These are phyloP conservation scores for Melanaphis sacchari DNA, from an alignment of 1,140 invertebrate genomes.

Conservation along the genomic window DNA sequence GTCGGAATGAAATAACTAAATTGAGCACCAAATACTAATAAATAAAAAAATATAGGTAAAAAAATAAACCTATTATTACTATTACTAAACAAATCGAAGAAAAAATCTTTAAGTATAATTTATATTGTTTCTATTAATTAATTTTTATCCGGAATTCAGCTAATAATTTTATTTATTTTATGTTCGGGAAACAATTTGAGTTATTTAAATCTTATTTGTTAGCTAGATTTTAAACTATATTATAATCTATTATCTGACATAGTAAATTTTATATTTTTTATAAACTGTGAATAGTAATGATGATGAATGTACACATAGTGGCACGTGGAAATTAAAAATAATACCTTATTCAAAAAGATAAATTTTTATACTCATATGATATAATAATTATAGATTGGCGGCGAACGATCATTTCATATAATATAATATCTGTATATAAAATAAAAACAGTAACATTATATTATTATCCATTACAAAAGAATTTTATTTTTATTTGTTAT, in stretches of 20 bases:
- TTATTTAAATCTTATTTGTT: neutral
- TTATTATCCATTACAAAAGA: too few species aligned
- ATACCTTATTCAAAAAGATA: neutral
- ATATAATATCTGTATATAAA: neutral
- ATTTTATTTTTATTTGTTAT: too few species aligned
- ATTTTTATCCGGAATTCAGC: neutral
- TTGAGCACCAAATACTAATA: neutral
- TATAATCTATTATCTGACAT: neutral
- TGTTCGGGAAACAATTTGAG: neutral
- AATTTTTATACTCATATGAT: neutral
- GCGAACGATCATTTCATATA: neutral
- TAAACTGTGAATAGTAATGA: neutral
- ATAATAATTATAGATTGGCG: neutral
- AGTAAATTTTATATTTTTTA: neutral
- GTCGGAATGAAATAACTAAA: neutral
- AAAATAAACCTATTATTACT: neutral
- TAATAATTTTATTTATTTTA: neutral
- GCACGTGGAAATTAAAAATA: neutral
- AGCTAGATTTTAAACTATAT: neutral
- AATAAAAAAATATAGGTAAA: neutral
- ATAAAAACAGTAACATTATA: too few species aligned
- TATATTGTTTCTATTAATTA: neutral
- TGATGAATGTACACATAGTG: neutral
- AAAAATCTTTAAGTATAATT: neutral
- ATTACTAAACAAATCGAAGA: neutral